These are phyloP conservation scores for Drosophila paracracens DNA, from an alignment of 2,888 invertebrate species.

Conservation along the genomic window DNA sequence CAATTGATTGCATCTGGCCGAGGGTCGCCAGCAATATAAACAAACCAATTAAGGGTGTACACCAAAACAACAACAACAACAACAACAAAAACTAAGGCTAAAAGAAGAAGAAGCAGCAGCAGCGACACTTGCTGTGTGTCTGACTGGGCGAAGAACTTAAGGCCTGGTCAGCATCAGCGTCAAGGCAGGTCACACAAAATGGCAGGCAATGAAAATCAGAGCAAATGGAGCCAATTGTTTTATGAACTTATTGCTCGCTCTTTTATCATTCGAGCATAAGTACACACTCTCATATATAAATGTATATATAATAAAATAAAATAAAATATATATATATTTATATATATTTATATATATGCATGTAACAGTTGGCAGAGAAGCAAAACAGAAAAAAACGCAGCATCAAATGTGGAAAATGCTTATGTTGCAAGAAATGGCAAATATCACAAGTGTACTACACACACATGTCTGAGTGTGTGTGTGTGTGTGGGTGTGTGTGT, in stretches of 20 bases:
- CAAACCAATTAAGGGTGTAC: conserved; percentile 75
- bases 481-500: not conserved
- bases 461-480: conserved; percentile 14
- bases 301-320: not conserved
- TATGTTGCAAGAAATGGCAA: conserved; percentile 64
- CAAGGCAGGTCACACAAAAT: conserved; percentile 69
- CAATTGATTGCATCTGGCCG: conserved; percentile 76
- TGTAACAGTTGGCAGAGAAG: conserved; percentile 15
- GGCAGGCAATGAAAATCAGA: conserved; percentile 77
- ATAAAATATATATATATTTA: conserved; percentile 1
- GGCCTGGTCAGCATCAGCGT: conserved; percentile 38
- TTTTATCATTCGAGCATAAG: conserved; percentile 46
- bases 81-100: conserved; percentile 14
- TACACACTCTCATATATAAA: not conserved
- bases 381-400: conserved; percentile 1
- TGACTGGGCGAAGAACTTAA: conserved; percentile 10
- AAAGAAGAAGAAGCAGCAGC: conserved; percentile 13
- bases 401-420: conserved; percentile 59
- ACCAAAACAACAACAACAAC: conserved; percentile 41
- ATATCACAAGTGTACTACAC: conserved; percentile 21
- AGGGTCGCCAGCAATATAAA: conserved; percentile 70
- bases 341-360: not conserved
- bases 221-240: conserved; percentile 79
- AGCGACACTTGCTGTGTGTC: conserved; percentile 37
- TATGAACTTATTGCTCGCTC: conserved; percentile 76